Evolutionary conservation across 2,888 invertebrate genomes (phyloP).

Genomic region (Synanthedon myopaeformis): DNA sequence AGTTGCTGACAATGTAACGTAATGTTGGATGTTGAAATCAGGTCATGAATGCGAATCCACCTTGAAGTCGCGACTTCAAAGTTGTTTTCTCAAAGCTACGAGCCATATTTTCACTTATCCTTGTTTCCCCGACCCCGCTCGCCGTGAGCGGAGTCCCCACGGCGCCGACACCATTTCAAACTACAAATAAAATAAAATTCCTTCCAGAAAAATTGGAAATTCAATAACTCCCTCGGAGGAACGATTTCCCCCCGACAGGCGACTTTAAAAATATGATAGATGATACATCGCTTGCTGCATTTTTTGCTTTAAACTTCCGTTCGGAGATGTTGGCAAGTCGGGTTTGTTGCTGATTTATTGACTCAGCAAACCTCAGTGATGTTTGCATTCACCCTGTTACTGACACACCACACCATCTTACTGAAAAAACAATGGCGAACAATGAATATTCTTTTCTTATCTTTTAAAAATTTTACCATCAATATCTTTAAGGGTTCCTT

Average conservation of each 20-base stretch:
- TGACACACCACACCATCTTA: too few relatives aligned
- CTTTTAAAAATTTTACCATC: too few relatives aligned
- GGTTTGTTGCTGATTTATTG: slow-evolving; percentile 2
- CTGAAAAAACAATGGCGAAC: too few relatives aligned
- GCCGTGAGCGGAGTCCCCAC: slow-evolving; percentile 3
- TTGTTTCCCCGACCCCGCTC: not conserved
- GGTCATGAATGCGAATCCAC: not conserved
- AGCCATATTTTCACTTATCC: not conserved
- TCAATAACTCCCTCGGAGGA: slow-evolving; percentile 32
- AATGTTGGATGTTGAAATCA: not conserved
- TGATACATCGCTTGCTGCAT: slow-evolving; percentile 14
- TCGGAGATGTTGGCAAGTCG: not conserved
- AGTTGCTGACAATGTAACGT: too few relatives aligned
- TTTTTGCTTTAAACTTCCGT: not conserved
- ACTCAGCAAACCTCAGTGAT: not conserved
- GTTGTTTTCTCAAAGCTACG: not conserved
- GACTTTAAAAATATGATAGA: slow-evolving; percentile 35
- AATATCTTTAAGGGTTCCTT: too few relatives aligned
- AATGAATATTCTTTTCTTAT: too few relatives aligned
- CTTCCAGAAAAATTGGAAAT: slow-evolving; percentile 31
- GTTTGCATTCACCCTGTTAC: not conserved
- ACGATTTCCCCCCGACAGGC: slow-evolving; percentile 23
- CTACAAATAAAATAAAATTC: slow-evolving; percentile 28
- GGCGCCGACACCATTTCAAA: slow-evolving; percentile 16
- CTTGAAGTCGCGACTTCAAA: not conserved